phyloP scores from a whole-genome alignment of 2,113 vertebrate species.

The Camelus dromedarius region DNA sequence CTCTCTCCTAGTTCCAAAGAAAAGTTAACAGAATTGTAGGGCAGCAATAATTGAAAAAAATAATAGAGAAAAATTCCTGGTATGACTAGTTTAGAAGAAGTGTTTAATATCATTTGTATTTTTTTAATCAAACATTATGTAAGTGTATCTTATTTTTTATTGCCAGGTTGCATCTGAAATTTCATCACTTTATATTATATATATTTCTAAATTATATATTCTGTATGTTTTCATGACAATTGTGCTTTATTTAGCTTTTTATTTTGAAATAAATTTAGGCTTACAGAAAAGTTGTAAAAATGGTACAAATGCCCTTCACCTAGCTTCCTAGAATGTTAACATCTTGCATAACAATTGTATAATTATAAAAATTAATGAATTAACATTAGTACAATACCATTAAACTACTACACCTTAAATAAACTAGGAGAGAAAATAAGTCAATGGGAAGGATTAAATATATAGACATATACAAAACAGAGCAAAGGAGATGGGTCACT shows the following conservation, averaged over 20 bases:
- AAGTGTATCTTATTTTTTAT: conserved; percentile 47
- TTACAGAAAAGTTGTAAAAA: conserved; percentile 59
- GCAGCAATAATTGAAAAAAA: conserved; percentile 26
- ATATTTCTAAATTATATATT: conserved; percentile 32
- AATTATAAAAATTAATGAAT: conserved; percentile 55
- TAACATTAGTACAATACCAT: neutral
- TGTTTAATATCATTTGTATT: neutral
- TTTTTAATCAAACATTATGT: neutral
- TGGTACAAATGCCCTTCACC: conserved; percentile 13
- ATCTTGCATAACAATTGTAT: neutral
- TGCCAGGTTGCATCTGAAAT: conserved; percentile 9
- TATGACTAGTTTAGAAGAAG: neutral
- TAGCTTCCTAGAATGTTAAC: conserved; percentile 25
- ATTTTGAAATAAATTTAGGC: conserved; percentile 62
- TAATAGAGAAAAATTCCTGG: conserved; percentile 40
- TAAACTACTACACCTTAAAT: conserved; percentile 36
- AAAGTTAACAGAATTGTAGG: neutral
- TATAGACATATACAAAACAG: neutral
- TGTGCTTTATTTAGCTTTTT: conserved; percentile 49
- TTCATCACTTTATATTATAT: conserved; percentile 14
- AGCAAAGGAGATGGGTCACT: neutral
- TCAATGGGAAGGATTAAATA: conserved; percentile 35
- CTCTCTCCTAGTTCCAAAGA: conserved; percentile 1
- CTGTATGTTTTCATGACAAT: conserved; percentile 17
- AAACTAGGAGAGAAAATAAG: neutral